A percentile compares a stretch with the other conserved stretches of the same genome.
Evolutionary conservation across 2,113 vertebrate genomes (phyloP).

Genomic region (Hydrochoerus hydrochaeris): DNA sequence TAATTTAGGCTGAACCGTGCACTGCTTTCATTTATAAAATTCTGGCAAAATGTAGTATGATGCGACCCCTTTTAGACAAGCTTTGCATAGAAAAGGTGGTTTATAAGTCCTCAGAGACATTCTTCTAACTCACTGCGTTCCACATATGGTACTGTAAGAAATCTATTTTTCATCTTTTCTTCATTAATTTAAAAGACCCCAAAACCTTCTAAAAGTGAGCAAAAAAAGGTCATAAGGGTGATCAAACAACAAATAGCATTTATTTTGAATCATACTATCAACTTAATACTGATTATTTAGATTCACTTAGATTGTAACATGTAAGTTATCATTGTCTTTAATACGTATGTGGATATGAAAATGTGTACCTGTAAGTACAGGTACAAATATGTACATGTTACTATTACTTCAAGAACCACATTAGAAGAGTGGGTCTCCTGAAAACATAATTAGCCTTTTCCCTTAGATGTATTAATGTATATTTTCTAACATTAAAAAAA

Average conservation of each 20-base stretch:
- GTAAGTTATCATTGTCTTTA: neutral
- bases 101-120: neutral
- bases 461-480: neutral
- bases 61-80: constrained; percentile 30
- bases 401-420: neutral
- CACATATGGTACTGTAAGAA: neutral
- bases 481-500: neutral
- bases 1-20: constrained; percentile 41
- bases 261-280: neutral
- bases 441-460: neutral
- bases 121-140: neutral
- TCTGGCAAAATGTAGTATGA: constrained; percentile 30
- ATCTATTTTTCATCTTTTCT: neutral
- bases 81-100: neutral
- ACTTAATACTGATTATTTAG: neutral
- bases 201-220: neutral
- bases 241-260: neutral
- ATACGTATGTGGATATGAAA: neutral
- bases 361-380: neutral
- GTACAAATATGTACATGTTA: neutral
- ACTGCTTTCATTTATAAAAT: neutral
- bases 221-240: neutral
- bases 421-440: neutral
- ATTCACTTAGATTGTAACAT: neutral
- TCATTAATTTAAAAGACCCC: neutral